Percentiles rank a stretch among this genome's conserved stretches.
Conservation (phyloP, 2,888 invertebrate genomes). For the Norana najaformis region DNA sequence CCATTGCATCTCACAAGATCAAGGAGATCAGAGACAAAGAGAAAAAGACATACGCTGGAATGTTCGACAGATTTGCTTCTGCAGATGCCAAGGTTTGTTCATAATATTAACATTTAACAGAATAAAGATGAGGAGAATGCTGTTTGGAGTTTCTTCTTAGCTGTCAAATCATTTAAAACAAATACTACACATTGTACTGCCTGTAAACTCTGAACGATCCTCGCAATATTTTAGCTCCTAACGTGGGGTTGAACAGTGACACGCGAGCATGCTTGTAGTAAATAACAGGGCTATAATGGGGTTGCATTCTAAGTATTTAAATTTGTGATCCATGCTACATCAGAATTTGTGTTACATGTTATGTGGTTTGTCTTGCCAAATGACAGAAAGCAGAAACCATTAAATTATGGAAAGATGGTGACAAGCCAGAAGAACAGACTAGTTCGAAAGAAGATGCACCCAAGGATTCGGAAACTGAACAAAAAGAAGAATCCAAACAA, state of each 20-base stretch:
- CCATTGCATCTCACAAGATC: constrained; percentile 73
- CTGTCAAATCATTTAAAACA: too few species aligned
- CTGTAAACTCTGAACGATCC: not conserved
- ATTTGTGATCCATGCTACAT: not conserved
- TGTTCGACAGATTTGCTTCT: constrained; percentile 84
- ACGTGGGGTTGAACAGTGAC: not conserved
- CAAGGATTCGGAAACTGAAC: not conserved
- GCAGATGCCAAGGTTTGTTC: constrained; percentile 49
- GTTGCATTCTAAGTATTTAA: not conserved
- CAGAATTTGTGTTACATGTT: not conserved
- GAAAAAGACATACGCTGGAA: constrained; percentile 85
- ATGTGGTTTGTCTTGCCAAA: not conserved
- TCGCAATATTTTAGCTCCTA: not conserved
- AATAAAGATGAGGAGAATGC: too few species aligned
- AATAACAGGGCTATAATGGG: not conserved
- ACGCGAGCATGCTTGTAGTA: not conserved
- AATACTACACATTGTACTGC: not conserved
- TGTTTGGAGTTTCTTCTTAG: too few species aligned
- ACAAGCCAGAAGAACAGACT: not conserved
- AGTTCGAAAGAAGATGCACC: not conserved
- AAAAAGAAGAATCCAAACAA: constrained; percentile 5
- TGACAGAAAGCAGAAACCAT: constrained; percentile 16
- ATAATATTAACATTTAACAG: not conserved
- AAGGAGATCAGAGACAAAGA: constrained; percentile 79
- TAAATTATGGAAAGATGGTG: not conserved